Evolutionary conservation across 2,888 invertebrate species (phyloP).

Genomic region (Temnothorax ravouxi): DNA sequence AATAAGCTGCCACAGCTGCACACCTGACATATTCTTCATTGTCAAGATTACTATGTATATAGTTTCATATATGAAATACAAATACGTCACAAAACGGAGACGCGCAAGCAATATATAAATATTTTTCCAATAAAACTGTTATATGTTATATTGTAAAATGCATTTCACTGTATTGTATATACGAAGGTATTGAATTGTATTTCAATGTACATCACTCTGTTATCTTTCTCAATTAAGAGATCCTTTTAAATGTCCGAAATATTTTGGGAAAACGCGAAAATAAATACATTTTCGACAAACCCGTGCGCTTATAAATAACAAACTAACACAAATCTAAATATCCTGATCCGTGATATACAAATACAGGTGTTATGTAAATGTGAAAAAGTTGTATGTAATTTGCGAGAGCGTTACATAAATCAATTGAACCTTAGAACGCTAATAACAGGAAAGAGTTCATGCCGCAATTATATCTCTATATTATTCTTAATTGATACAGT

Average conservation of each 20-base stretch:
- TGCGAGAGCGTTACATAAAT: slow-evolving; percentile 45
- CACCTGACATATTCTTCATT: background rate
- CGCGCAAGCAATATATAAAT: slow-evolving; percentile 1
- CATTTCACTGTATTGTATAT: background rate
- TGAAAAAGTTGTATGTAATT: slow-evolving; percentile 18
- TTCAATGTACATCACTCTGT: background rate
- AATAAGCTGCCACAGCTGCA: slow-evolving; percentile 69
- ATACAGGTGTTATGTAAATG: slow-evolving; percentile 19
- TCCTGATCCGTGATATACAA: background rate
- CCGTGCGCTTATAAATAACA: background rate
- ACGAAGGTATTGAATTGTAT: background rate
- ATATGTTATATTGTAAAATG: background rate
- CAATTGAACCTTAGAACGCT: background rate
- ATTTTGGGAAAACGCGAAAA: background rate
- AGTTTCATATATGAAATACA: background rate
- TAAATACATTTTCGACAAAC: background rate
- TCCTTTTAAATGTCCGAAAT: background rate
- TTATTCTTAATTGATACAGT: slow-evolving; percentile 37
- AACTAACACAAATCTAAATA: background rate
- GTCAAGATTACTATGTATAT: slow-evolving; percentile 15
- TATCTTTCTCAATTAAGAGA: background rate
- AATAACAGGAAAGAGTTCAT: slow-evolving; percentile 44
- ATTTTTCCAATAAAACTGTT: background rate
- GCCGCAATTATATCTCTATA: slow-evolving; percentile 36
- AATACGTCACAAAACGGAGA: background rate